These are phyloP conservation scores for Athripsodes cinereus DNA, from an alignment of 2,888 invertebrate species.

Conservation along the genomic window DNA sequence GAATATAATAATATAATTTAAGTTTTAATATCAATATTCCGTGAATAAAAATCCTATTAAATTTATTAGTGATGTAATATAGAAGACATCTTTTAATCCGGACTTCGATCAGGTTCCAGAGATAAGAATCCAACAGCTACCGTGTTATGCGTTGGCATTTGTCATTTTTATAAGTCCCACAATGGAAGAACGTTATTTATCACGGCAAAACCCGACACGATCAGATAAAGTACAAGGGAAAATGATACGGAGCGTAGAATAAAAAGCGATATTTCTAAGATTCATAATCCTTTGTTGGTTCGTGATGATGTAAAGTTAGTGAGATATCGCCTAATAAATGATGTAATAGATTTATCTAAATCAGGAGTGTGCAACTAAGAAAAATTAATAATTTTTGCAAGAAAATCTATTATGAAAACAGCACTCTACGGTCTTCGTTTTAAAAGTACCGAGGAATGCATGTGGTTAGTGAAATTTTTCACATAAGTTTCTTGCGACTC, in stretches of 20 bases:
- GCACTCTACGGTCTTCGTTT: too few species aligned
- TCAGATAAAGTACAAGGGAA: not conserved
- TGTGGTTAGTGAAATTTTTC: too few species aligned
- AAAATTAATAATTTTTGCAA: too few species aligned
- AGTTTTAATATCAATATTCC: too few species aligned
- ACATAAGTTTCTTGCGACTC: too few species aligned
- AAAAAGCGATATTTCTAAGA: not conserved
- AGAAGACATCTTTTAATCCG: not conserved
- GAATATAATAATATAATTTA: too few species aligned
- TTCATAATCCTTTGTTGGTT: conserved; percentile 4
- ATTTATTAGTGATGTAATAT: conserved; percentile 2
- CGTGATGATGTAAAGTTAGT: not conserved
- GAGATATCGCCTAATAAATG: conserved; percentile 1
- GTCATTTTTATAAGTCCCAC: conserved; percentile 18
- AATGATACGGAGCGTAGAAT: not conserved
- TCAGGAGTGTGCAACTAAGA: too few species aligned
- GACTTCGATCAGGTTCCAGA: not conserved
- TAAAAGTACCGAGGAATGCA: too few species aligned
- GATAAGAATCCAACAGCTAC: conserved; percentile 16
- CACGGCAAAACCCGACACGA: not conserved
- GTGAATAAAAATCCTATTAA: not conserved
- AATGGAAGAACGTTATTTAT: not conserved
- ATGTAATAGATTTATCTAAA: conserved; percentile 20
- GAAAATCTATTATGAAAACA: too few species aligned
- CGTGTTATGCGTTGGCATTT: conserved; percentile 25